phyloP scores from a whole-genome alignment of 2,113 vertebrate species.

The Carassius auratus region DNA sequence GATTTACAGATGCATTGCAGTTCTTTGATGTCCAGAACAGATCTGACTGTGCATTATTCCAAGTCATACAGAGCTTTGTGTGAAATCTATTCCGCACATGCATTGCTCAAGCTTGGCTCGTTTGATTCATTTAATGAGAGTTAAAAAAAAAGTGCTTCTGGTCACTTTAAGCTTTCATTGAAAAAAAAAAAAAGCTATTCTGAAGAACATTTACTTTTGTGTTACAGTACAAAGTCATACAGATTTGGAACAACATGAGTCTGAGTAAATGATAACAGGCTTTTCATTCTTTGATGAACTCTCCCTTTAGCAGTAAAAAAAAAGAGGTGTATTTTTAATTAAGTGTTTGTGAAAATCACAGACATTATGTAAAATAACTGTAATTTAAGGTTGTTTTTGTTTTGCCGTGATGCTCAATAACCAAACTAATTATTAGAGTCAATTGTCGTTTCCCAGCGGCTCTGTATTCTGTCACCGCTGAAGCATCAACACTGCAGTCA shows the following conservation, averaged over 20 bases:
- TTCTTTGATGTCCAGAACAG: not conserved
- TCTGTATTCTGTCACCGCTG: constrained; percentile 1
- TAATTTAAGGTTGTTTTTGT: not conserved
- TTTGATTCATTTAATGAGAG: not conserved
- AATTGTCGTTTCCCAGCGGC: not conserved
- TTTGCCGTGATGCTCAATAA: not conserved
- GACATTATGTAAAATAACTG: constrained; percentile 11
- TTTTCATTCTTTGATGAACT: not conserved
- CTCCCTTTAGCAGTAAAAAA: not conserved
- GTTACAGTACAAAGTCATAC: not conserved
- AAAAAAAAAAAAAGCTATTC: not conserved
- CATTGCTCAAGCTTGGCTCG: not conserved
- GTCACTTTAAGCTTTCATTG: not conserved
- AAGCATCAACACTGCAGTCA: not conserved
- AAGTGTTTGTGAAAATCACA: constrained; percentile 16
- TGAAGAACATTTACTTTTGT: not conserved
- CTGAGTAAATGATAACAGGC: constrained; percentile 1
- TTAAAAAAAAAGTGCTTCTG: not conserved
- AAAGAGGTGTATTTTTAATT: not conserved
- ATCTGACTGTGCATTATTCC: too few relatives aligned
- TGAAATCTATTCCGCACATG: not conserved
- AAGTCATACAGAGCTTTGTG: not conserved
- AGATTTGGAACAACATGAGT: not conserved
- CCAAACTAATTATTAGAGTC: constrained; percentile 14
- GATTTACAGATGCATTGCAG: not conserved